Conservation (phyloP, 1,140 invertebrate genomes). For the Nasonia giraulti region DNA sequence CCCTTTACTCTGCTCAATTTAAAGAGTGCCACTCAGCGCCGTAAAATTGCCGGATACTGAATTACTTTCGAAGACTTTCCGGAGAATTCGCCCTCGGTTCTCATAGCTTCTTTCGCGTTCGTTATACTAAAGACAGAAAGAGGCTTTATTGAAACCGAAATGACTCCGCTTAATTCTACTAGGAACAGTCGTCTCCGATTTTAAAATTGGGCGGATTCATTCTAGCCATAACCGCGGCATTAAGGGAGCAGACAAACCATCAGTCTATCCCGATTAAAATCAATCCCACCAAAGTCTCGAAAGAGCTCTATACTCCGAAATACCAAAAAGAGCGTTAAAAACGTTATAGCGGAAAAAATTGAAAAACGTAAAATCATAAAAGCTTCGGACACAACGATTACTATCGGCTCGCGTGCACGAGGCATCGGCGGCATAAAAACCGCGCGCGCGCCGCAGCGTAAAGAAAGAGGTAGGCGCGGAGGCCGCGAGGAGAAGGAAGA, state of each 20-base stretch:
- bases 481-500: conserved; percentile 19
- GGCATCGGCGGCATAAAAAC: not conserved
- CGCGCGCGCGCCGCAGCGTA: not conserved
- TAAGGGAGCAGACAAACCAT: too few species aligned
- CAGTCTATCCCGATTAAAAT: too few species aligned
- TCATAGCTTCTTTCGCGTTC: conserved; percentile 2
- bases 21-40: conserved; percentile 35
- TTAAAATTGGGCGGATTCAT: too few species aligned
- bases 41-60: conserved; percentile 44
- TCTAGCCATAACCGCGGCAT: too few species aligned
- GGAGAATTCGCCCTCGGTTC: conserved; percentile 14
- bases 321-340: too few species aligned
- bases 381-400: not conserved
- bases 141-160: conserved; percentile 24
- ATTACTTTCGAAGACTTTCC: conserved; percentile 37
- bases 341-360: not conserved
- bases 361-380: not conserved
- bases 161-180: not conserved
- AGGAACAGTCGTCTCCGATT: not conserved
- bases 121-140: not conserved
- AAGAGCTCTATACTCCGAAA: too few species aligned
- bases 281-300: too few species aligned
- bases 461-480: not conserved
- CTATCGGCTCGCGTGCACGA: not conserved
- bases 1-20: conserved; percentile 34